Evolutionary conservation across 2,797 vertebrate genomes (phyloP).

Genomic region (Thalassophryne amazonica): DNA sequence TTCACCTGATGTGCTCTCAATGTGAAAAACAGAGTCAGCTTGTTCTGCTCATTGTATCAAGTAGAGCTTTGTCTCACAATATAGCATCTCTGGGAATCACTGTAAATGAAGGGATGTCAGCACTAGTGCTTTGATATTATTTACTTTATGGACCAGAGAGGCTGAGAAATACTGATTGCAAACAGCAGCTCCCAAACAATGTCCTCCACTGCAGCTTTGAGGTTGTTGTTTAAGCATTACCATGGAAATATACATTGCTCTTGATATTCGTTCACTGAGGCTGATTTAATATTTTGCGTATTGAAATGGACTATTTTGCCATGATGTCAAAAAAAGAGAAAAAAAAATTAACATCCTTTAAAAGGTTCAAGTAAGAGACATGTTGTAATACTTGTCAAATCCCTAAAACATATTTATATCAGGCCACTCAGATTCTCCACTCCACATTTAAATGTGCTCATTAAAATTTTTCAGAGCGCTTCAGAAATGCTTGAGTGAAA

Average conservation of each 20-base stretch:
- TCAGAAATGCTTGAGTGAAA: not conserved
- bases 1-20: conserved; percentile 13
- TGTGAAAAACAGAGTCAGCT: not conserved
- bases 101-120: conserved; percentile 42
- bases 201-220: conserved; percentile 24
- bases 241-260: conserved; percentile 10
- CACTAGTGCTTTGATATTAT: conserved; percentile 33
- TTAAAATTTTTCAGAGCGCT: not conserved
- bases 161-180: not conserved
- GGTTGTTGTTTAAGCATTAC: conserved; percentile 15
- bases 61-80: conserved; percentile 19
- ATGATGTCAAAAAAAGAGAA: too few relatives aligned
- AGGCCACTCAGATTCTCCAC: not conserved
- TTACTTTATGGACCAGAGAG: conserved; percentile 10
- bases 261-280: too few relatives aligned
- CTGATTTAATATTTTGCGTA: too few relatives aligned
- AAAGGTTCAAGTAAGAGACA: too few relatives aligned
- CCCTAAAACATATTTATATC: not conserved
- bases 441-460: too few relatives aligned
- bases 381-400: not conserved
- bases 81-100: conserved; percentile 30
- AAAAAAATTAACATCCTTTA: too few relatives aligned
- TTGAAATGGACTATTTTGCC: too few relatives aligned
- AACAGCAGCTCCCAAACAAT: conserved; percentile 25
- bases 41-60: conserved; percentile 26